Evolutionary conservation across 1,140 invertebrate species (phyloP), one percentile per base, ranked within the genome.

Genomic region (Pectinophora gossypiella): DNA sequence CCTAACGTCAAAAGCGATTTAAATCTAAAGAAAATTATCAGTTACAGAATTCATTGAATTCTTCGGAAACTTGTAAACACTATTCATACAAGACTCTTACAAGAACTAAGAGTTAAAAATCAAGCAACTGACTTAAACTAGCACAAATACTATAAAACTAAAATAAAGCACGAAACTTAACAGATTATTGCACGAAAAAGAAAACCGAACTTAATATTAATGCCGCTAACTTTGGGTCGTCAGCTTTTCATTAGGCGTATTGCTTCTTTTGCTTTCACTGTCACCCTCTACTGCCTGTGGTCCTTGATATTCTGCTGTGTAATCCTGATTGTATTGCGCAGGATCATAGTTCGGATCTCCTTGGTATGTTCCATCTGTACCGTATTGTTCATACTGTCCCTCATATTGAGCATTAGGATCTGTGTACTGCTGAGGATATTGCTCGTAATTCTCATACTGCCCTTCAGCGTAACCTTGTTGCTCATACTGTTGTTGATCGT

Each of bases 371-470:
- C 46, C 64, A 35, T 80, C 76, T 19, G 64, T 59, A n/a, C 53
- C 42, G 48, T 81, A 78, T 51, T 76, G 75, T 23, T 75, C 71
- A 48, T 76, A 76, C 43, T 76, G 68, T 5, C 59, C 65, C 45
- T 76, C 69, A 54, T 76, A 77, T 20, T 73, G 68, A 10, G 46
- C 48, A 21, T 48, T 47, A 21, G 54, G 38, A 56, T 50, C 48
- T 12, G 42, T 47, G 10, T 44, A 44, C 48, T 69, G 66, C 43
- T 84, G 71, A 18, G 72, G 72, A 53, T 85, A 77, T 40, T 77
- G 64, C 56, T 79, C 69, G 51, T 73, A 72, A 56, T 78, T 79
- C 50, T 72, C 68, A 53, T 76, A 83, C 40, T 81, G 68, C 13
- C 49, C 54, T 18, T 66, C 58, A n/a, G 35, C 40, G 36, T 72